Evolutionary conservation across 2,113 vertebrate species (phyloP).

Genomic region (Ctenomys sociabilis): DNA sequence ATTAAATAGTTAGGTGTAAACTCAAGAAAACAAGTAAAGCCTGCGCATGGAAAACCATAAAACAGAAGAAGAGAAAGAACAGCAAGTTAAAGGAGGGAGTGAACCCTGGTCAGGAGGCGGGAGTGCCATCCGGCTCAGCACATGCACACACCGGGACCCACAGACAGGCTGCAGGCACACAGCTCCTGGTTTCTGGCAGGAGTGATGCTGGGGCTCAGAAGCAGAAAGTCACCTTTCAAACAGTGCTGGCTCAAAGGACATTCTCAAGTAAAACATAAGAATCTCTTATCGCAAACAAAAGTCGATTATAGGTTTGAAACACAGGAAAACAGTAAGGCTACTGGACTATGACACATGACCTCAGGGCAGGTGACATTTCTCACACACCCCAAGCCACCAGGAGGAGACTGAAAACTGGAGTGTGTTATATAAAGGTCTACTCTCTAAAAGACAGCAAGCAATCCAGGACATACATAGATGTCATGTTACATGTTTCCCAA

Average conservation of each 20-base stretch:
- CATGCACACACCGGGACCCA: too few species aligned
- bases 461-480: neutral
- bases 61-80: neutral
- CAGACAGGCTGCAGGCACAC: neutral
- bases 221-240: neutral
- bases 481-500: neutral
- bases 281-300: neutral
- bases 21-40: neutral
- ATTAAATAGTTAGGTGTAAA: slow-evolving; percentile 7
- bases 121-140: neutral
- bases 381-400: neutral
- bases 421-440: neutral
- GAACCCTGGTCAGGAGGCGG: neutral
- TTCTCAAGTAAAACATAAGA: neutral
- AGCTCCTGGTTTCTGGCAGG: neutral
- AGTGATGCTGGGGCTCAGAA: neutral
- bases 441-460: neutral
- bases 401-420: neutral
- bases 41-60: neutral
- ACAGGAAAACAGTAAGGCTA: neutral
- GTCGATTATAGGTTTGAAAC: neutral
- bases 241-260: neutral
- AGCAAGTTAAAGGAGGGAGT: neutral
- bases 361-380: too few species aligned
- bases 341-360: neutral